These are phyloP conservation scores for Caenorhabditis tropicalis DNA, from an alignment of 1,140 invertebrate species.

Conservation along the genomic window DNA sequence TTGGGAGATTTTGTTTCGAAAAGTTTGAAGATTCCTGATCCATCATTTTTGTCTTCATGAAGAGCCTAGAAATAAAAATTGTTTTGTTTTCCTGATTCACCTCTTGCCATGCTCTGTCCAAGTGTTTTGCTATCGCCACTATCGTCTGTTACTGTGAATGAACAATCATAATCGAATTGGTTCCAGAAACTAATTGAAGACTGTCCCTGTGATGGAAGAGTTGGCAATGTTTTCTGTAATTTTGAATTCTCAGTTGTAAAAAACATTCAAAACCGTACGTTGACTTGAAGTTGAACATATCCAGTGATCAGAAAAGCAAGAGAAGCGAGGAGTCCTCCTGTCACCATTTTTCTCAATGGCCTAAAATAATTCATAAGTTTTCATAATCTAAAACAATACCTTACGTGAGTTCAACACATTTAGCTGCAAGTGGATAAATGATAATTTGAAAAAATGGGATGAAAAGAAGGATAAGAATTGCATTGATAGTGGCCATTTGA, in stretches of 20 bases:
- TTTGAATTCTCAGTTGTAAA: too few species aligned
- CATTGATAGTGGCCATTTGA: conserved; percentile 81
- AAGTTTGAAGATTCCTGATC: background rate
- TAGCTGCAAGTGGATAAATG: conserved; percentile 65
- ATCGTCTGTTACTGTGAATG: conserved; percentile 57
- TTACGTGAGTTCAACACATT: conserved; percentile 59
- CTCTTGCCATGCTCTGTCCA: too few species aligned
- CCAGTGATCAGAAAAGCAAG: conserved; percentile 85
- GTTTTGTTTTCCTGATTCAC: too few species aligned
- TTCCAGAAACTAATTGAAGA: conserved; percentile 81
- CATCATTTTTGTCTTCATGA: conserved; percentile 3
- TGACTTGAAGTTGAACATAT: conserved; percentile 81
- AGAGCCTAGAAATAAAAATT: too few species aligned
- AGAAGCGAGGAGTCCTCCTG: conserved; percentile 84
- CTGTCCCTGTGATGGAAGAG: conserved; percentile 76
- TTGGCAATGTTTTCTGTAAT: conserved; percentile 76
- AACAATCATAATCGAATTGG: conserved; percentile 55
- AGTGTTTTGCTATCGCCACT: background rate
- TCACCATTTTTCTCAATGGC: conserved; percentile 81
- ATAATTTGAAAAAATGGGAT: conserved; percentile 70
- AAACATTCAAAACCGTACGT: conserved; percentile 74
- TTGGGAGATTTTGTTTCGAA: background rate
- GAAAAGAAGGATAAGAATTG: conserved; percentile 65
- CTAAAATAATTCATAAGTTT: conserved; percentile 74
- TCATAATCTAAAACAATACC: conserved; percentile 62